A percentile compares a stretch with the other conserved stretches of the same genome.
These are phyloP conservation scores for Diplogasteroides magnus DNA, from an alignment of 1,140 invertebrate genomes.

Conservation along the genomic window DNA sequence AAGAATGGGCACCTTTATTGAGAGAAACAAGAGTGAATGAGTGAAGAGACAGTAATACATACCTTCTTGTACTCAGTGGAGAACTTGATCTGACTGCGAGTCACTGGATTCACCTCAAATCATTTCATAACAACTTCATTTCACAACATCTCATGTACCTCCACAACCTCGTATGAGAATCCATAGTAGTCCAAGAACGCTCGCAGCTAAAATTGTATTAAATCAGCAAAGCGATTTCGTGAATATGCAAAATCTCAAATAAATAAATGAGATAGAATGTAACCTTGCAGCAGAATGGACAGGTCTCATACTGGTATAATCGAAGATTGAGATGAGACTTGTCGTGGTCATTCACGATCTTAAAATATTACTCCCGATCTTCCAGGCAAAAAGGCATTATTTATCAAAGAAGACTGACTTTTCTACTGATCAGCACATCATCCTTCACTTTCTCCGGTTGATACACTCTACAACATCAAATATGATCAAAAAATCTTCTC, in stretches of 20 bases:
- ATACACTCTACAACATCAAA: slow-evolving; percentile 4
- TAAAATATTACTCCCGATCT: not conserved
- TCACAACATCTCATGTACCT: slow-evolving; percentile 74
- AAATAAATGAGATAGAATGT: not conserved
- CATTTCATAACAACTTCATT: not conserved
- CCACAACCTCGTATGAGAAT: slow-evolving; percentile 87
- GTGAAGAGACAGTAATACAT: slow-evolving; percentile 7
- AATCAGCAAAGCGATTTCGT: not conserved
- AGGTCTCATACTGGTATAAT: slow-evolving; percentile 91
- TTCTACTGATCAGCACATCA: slow-evolving; percentile 26
- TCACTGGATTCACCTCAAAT: slow-evolving; percentile 61
- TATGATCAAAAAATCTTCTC: too few species aligned
- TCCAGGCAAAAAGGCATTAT: not conserved
- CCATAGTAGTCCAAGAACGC: slow-evolving; percentile 88
- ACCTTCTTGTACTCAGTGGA: slow-evolving; percentile 77
- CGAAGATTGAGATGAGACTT: slow-evolving; percentile 73
- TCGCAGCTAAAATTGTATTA: slow-evolving; percentile 62
- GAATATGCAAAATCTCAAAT: not conserved
- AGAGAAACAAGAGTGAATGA: not conserved
- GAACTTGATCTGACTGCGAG: slow-evolving; percentile 84
- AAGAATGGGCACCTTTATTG: slow-evolving; percentile 43
- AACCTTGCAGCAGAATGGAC: slow-evolving; percentile 93
- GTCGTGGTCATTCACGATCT: slow-evolving; percentile 60
- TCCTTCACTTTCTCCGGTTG: slow-evolving; percentile 24
- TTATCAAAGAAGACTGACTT: not conserved